These are phyloP conservation scores for Turdus rufiventris DNA, from an alignment of 2,113 vertebrate genomes.

Conservation along the genomic window DNA sequence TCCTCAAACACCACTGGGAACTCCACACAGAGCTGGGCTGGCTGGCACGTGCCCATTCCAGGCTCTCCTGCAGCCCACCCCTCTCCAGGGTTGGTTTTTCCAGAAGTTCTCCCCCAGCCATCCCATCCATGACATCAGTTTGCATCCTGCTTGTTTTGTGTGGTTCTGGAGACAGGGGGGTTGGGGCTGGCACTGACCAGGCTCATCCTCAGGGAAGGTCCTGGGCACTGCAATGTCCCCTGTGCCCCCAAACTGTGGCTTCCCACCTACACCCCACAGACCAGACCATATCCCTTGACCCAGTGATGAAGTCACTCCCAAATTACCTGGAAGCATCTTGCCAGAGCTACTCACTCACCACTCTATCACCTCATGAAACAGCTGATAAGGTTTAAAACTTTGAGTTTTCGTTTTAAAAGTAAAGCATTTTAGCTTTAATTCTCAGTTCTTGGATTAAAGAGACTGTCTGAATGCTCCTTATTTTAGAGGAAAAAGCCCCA, in stretches of 20 bases:
- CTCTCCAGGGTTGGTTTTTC: not conserved
- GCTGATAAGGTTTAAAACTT: not conserved
- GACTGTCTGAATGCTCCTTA: accelerated
- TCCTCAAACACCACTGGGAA: not conserved
- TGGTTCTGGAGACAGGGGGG: accelerated
- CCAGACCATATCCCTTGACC: not conserved
- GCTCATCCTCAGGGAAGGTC: not conserved
- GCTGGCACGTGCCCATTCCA: not conserved
- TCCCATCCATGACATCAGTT: accelerated
- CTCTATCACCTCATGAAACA: not conserved
- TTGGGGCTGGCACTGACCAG: accelerated
- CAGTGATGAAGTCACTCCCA: not conserved
- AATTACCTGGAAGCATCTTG: not conserved
- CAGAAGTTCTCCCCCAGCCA: not conserved
- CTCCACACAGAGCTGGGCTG: not conserved
- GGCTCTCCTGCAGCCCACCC: not conserved
- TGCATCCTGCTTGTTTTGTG: accelerated
- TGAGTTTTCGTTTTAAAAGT: accelerated
- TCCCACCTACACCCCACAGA: not conserved
- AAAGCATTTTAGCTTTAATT: not conserved
- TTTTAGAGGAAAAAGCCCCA: not conserved
- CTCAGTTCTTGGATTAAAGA: not conserved
- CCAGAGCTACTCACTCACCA: not conserved
- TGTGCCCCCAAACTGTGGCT: not conserved
- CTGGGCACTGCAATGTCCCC: not conserved